Base-by-base conservation (phyloP, 2,113 vertebrate species). In the Conger conger region DNA sequence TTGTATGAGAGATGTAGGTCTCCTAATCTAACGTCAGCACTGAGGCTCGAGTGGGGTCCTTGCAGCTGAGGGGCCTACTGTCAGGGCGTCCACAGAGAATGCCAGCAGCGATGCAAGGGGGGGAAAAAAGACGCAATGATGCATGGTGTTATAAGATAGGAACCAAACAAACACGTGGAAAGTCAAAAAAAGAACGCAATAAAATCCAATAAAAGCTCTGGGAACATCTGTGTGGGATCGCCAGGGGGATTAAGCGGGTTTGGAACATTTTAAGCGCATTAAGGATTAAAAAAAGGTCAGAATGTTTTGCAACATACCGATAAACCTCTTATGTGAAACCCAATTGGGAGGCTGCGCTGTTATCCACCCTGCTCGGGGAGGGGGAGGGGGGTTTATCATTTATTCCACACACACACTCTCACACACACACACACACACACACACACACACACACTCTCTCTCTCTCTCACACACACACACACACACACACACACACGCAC, bases 211-310 rank as follows among this genome's bases (percentile, higher is more conserved):
- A 93, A 94, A 94, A 92, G 92, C 93, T 84, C 87, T 90, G 90
- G 90, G 93, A 94, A 93, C 93, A 93, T 94, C 92, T 93, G 93
- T 95, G 94, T 93, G 93, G 92, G 93, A 94, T 92, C 93, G 93
- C 92, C 87, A 27, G 86, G 90, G 91, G 93, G 93, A 95, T 95
- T 95, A 95, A 89, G 92, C 90, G 89, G 92, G 91, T 93, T 94
- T 93, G 91, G 92, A 94, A 93, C 93, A 95, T 94, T 95, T 95
- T 95, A 95, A 95, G 93, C 94, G 93, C 92, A 95, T 95, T 95
- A 95, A 93, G 90, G 94, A 95, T 95, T 92, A 93, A 95, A 95
- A 95, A 95, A 95, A 95, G 94, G 94, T 95, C 94, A 95, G 93
- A 95, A 95, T 95, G 93, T 95, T 95, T 94, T 94, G 93, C 92